phyloP scores from a whole-genome alignment of 2,888 invertebrate species.

The Drosophila leonis region DNA sequence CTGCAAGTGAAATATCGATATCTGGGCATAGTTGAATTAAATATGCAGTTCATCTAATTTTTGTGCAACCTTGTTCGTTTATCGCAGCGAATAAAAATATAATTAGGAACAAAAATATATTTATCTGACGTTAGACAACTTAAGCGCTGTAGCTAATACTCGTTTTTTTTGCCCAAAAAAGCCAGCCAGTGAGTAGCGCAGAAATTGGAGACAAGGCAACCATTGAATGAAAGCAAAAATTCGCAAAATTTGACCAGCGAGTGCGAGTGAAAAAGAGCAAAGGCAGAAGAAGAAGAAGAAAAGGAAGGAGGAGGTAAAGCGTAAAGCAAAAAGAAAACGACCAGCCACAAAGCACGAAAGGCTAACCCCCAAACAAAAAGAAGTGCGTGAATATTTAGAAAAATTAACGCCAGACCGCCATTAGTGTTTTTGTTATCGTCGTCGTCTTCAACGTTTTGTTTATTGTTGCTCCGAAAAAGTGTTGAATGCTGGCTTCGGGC shows the following conservation, averaged over 20 bases:
- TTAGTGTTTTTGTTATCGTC: slow-evolving; percentile 65
- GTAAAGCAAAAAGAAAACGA: slow-evolving; percentile 52
- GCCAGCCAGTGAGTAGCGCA: slow-evolving; percentile 46
- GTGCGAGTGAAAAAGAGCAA: slow-evolving; percentile 62
- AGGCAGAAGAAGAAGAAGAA: slow-evolving; percentile 49
- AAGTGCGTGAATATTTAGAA: slow-evolving; percentile 75
- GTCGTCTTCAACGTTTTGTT: slow-evolving; percentile 49
- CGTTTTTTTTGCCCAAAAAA: slow-evolving; percentile 46
- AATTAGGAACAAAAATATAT: slow-evolving; percentile 63
- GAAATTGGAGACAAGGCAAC: slow-evolving; percentile 53
- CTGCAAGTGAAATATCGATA: slow-evolving; percentile 38
- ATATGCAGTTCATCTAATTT: slow-evolving; percentile 62
- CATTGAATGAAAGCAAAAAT: slow-evolving; percentile 62
- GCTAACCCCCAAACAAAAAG: slow-evolving; percentile 65
- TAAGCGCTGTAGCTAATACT: slow-evolving; percentile 47
- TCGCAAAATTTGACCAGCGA: slow-evolving; percentile 59
- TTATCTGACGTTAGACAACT: slow-evolving; percentile 52
- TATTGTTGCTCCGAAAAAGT: slow-evolving; percentile 46
- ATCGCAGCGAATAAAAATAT: slow-evolving; percentile 68
- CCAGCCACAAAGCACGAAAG: slow-evolving; percentile 70
- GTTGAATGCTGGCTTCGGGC: slow-evolving; percentile 60
- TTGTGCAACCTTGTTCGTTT: slow-evolving; percentile 63
- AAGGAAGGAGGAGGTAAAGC: slow-evolving; percentile 41
- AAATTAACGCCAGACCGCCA: slow-evolving; percentile 73
- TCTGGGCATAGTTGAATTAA: slow-evolving; percentile 39